A percentile compares a stretch with the other conserved stretches of the same genome.
phyloP scores from a whole-genome alignment of 2,113 vertebrate species.

The Hippocampus barbouri region DNA sequence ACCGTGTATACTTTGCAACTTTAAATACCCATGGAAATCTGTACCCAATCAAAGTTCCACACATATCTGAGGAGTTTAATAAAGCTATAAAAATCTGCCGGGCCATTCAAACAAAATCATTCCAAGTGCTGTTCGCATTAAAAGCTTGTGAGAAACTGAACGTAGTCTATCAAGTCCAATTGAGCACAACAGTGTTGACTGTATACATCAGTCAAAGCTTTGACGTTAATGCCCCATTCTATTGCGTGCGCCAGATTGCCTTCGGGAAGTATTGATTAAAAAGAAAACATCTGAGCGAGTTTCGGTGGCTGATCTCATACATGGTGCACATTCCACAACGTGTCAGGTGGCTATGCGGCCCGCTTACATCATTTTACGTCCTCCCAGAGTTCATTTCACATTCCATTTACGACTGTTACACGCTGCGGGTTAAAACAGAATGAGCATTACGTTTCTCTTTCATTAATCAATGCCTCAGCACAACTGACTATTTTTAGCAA shows the following conservation, averaged over 20 bases:
- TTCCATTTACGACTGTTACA: not conserved
- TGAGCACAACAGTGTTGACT: not conserved
- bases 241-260: slow-evolving; percentile 9
- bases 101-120: not conserved
- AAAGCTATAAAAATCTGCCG: not conserved
- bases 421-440: not conserved
- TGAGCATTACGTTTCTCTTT: not conserved
- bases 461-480: not conserved
- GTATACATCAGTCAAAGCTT: not conserved
- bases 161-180: not conserved
- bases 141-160: not conserved
- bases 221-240: not conserved
- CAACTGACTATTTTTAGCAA: not conserved
- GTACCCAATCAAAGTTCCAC: not conserved
- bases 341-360: slow-evolving; percentile 16
- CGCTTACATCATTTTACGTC: slow-evolving; percentile 26
- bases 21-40: not conserved
- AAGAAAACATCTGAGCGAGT: not conserved
- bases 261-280: not conserved
- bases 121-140: not conserved
- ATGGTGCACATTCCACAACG: slow-evolving; percentile 28
- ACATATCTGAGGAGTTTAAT: not conserved
- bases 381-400: not conserved
- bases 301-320: not conserved
- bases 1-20: not conserved